Base-by-base conservation (phyloP, 2,888 invertebrate genomes). In the Hetaerina titia region DNA sequence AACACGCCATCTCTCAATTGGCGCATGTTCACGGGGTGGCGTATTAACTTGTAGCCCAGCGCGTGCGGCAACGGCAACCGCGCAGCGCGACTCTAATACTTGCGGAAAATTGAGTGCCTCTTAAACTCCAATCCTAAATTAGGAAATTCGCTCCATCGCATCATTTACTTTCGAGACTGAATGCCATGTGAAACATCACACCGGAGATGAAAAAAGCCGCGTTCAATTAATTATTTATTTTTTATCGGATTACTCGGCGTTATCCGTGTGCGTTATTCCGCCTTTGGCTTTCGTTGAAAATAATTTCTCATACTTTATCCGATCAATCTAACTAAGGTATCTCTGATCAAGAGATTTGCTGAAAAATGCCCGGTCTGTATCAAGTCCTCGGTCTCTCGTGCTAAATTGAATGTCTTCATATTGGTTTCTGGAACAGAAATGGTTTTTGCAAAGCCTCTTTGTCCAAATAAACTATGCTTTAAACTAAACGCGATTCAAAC, bases 141-240 rank as follows among this genome's bases (percentile, higher is more conserved):
- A 69, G 69, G n/a, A 69, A 69, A 69, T 69, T 69, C n/a, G 22
- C 69, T 2, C 69, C n/a, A n/a, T n/a, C 69, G 1, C 69, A 1
- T n/a, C 69, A 69, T 69, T 69, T n/a, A 69, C 22, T 45, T 4
- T 45, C 45, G 45, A 45, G 45, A 45, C 45, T 45, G 45, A 45
- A 45, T 45, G 45, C 2, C 4, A 45, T 45, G 45, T 1, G 45
- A 45, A 45, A 45, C 4, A n/a, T n/a, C 69, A 69, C n/a, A n/a
- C 9, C 5, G n/a, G n/a, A 7, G 69, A 69, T 22, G 11, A 69
- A 22, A 69, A 69, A 69, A n/a, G n/a, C 0, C 6, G 5, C n/a
- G n/a, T 69, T 69, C 69, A 22, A n/a, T 69, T n/a, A 69, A 69
- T 22, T 69, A 69, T 69, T 69, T 69, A 69, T 69, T 69, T 69